These are phyloP conservation scores for Dromiciops gliroides DNA, from an alignment of 2,113 vertebrate genomes.

Conservation along the genomic window DNA sequence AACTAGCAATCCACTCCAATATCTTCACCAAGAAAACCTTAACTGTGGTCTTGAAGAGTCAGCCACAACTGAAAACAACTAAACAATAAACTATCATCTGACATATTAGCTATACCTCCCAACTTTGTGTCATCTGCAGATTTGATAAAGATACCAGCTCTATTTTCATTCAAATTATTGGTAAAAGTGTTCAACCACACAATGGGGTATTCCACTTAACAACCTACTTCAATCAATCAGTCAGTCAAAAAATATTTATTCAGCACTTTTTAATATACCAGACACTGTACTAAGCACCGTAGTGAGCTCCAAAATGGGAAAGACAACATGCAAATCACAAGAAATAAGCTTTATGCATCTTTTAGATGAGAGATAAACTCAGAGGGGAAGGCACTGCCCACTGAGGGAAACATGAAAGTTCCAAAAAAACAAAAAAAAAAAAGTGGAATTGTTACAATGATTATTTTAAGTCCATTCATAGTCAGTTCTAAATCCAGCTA, in stretches of 20 bases:
- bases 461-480: background rate
- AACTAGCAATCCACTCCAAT: no score
- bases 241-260: background rate
- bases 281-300: background rate
- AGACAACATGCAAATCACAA: background rate
- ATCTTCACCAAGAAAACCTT: no score
- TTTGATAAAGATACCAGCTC: background rate
- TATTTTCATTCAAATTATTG: background rate
- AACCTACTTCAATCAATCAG: background rate
- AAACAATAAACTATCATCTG: no score
- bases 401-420: background rate
- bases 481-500: background rate
- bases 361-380: no score
- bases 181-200: background rate
- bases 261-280: background rate
- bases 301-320: background rate
- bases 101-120: background rate
- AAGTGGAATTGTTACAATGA: background rate
- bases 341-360: background rate
- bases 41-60: no score
- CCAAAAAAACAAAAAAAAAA: no score
- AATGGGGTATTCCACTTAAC: background rate
- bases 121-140: background rate
- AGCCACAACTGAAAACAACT: no score
- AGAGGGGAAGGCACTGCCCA: background rate